phyloP scores from a whole-genome alignment of 1,140 invertebrate species.

The Drosophila prosaltans region DNA sequence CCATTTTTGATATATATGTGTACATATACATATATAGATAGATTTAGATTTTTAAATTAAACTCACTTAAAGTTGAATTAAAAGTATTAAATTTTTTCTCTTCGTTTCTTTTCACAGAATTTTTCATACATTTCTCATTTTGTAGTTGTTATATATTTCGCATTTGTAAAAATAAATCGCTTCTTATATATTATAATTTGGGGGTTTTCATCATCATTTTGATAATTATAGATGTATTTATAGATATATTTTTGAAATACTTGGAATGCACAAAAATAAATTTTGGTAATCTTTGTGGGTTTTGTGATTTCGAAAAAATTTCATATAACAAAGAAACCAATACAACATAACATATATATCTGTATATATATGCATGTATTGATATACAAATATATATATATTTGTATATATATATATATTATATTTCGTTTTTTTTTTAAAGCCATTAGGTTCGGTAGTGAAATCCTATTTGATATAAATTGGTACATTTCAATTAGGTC shows the following conservation, averaged over 20 bases:
- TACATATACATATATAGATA: slow-evolving; percentile 47
- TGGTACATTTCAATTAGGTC: slow-evolving; percentile 52
- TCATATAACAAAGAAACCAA: slow-evolving; percentile 57
- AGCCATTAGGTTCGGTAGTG: slow-evolving; percentile 68
- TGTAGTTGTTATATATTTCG: slow-evolving; percentile 36
- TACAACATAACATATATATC: slow-evolving; percentile 21
- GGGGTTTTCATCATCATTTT: slow-evolving; percentile 1
- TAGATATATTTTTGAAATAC: slow-evolving; percentile 70
- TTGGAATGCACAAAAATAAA: slow-evolving; percentile 77
- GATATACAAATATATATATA: slow-evolving; percentile 20
- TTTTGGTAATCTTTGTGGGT: slow-evolving; percentile 45
- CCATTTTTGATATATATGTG: slow-evolving; percentile 42
- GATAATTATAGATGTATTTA: slow-evolving; percentile 26
- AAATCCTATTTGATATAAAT: slow-evolving; percentile 73
- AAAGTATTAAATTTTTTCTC: slow-evolving; percentile 38
- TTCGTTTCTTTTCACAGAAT: slow-evolving; percentile 57
- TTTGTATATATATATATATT: slow-evolving; percentile 28
- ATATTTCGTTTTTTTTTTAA: slow-evolving; percentile 46
- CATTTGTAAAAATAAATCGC: slow-evolving; percentile 52
- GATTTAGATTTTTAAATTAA: slow-evolving; percentile 55
- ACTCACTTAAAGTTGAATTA: slow-evolving; percentile 63
- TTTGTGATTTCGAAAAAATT: slow-evolving; percentile 51
- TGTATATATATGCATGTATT: slow-evolving; percentile 24
- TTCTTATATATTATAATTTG: slow-evolving; percentile 40
- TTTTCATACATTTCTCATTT: slow-evolving; percentile 33